Conservation (phyloP, 2,113 vertebrate genomes). For the Ploceus nigricollis region DNA sequence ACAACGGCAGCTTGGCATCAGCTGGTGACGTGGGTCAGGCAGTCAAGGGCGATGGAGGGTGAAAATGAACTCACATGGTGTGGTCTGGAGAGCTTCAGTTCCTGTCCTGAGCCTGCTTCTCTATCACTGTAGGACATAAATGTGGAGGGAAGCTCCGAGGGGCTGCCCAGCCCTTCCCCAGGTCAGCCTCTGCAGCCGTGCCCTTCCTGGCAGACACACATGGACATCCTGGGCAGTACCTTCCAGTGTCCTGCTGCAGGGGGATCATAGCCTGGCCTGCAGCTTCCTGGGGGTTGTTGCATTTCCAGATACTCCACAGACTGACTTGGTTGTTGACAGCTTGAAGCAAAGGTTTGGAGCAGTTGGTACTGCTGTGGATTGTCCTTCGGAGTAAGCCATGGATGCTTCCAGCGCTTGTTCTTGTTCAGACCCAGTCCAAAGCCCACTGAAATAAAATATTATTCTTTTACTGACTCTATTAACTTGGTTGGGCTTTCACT, state of each 20-base stretch:
- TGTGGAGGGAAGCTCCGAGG: neutral
- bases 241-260: neutral
- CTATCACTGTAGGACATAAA: neutral
- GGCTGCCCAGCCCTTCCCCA: neutral
- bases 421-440: neutral
- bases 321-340: neutral
- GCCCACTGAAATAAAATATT: neutral
- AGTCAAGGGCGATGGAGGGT: neutral
- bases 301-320: neutral
- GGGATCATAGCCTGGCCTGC: neutral
- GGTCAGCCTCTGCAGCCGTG: neutral
- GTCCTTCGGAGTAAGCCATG: rapidly evolving
- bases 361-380: neutral
- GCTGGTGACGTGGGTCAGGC: neutral
- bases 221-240: neutral
- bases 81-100: neutral
- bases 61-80: neutral
- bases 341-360: neutral
- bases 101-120: neutral
- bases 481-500: neutral
- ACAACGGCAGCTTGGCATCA: neutral
- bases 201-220: neutral
- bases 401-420: rapidly evolving
- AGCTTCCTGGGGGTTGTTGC: neutral
- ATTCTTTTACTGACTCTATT: neutral